A percentile compares a stretch with the other conserved stretches of the same genome.
These are phyloP conservation scores for Nipponia nippon DNA, from an alignment of 2,113 vertebrate genomes.

Conservation along the genomic window DNA sequence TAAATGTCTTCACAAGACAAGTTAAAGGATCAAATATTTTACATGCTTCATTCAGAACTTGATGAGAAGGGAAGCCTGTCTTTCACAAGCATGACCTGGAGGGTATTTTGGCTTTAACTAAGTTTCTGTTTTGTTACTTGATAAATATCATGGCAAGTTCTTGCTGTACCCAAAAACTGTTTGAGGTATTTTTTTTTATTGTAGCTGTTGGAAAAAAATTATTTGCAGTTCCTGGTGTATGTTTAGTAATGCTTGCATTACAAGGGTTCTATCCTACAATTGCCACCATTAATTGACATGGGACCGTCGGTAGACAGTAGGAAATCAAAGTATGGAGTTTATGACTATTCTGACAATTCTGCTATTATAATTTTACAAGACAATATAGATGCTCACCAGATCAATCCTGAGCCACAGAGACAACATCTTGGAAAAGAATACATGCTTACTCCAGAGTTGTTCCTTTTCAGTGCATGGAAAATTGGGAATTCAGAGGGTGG, in stretches of 20 bases:
- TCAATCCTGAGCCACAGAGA: background rate
- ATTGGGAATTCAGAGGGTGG: background rate
- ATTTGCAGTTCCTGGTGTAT: background rate
- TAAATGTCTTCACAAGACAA: background rate
- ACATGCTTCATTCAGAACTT: background rate
- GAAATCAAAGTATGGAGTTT: background rate
- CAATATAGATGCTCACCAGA: background rate
- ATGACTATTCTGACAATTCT: background rate
- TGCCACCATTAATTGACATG: background rate
- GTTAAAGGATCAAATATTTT: background rate
- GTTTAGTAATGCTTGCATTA: background rate
- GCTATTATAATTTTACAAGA: background rate
- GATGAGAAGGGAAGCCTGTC: background rate
- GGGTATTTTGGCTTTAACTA: background rate
- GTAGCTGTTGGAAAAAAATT: background rate
- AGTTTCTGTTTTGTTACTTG: background rate
- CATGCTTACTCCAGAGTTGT: background rate
- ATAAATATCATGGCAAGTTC: background rate
- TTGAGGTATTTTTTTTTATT: background rate
- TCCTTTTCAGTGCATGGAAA: background rate
- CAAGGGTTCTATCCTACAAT: background rate
- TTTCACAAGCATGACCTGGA: background rate
- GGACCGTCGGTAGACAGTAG: background rate
- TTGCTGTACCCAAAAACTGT: background rate
- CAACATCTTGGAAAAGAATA: background rate